Evolutionary conservation across 2,113 vertebrate species (phyloP), one percentile per base, ranked within the genome.

Genomic region (Sorex araneus): DNA sequence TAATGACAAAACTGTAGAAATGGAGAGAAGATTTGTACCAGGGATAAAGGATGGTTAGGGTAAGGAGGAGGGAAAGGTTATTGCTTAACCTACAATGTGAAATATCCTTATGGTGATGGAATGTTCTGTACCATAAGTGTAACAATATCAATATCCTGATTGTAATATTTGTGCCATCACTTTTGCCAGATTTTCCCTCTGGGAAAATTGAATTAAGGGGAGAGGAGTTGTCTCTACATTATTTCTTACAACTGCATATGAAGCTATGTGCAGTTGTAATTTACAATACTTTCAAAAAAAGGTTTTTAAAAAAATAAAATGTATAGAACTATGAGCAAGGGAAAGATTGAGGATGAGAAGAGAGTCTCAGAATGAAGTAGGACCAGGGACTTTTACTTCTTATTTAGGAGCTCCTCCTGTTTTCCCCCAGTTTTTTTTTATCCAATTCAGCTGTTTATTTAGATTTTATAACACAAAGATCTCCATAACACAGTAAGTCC

Each of bases 371-470:
- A 6, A 15, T 79, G 66, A 93, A 83, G 47, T 43, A 18, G n/a
- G 60, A 83, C 74, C 15, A 10, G 27, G 23, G 67, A 69, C 30
- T 60, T 89, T 91, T 77, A 21, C 9, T 63, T 89, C 87, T 86
- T 43, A 70, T 77, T 92, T 88, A 84, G 47, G 77, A 93, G 36
- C 18, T 82, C 13, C 78, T 34, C 10, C 23, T 87, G 8, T 30
- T 84, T 5, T 34, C 57, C 91, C 47, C 77, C 36, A 50, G 50
- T 77, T 94, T 94, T 50, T 70, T 71, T 95, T 87, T n/a, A n/a
- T n/a, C 81, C 81, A 92, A 36, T 84, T 34, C 80, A 50, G 45
- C 84, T 91, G 54, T 76, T 91, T 28, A 43, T 74, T 47, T 77
- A 91, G 36, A 79, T 76, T 43, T 67, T 45, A 16, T 64, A 89